These are phyloP conservation scores for Tetragnatha montana DNA, from an alignment of 2,888 invertebrate genomes.

Conservation along the genomic window DNA sequence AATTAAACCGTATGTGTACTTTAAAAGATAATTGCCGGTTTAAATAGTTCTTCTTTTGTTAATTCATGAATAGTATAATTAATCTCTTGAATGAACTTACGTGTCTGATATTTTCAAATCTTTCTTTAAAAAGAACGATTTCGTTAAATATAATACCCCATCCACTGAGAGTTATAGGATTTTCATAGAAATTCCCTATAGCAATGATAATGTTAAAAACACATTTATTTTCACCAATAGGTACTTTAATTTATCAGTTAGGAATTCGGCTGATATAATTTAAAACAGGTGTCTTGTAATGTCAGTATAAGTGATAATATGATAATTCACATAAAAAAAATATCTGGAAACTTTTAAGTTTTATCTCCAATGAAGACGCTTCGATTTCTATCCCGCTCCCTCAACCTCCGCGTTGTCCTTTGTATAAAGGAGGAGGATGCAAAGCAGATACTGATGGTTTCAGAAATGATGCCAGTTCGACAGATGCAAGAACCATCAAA, in stretches of 20 bases:
- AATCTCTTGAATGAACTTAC: too few species aligned
- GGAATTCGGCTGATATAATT: neutral
- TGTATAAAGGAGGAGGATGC: constrained; percentile 43
- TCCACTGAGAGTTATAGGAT: too few species aligned
- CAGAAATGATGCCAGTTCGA: constrained; percentile 43
- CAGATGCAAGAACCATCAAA: constrained; percentile 59
- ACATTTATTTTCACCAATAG: neutral
- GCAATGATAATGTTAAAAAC: too few species aligned
- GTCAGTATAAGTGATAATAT: neutral
- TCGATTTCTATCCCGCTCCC: constrained; percentile 26
- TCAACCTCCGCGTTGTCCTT: constrained; percentile 6
- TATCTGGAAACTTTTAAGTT: neutral
- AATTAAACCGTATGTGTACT: too few species aligned
- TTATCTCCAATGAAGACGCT: neutral
- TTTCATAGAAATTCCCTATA: too few species aligned
- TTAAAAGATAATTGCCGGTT: too few species aligned
- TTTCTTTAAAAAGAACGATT: too few species aligned
- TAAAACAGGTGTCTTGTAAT: neutral
- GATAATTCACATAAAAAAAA: neutral
- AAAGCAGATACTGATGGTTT: constrained; percentile 66
- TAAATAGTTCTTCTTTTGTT: too few species aligned
- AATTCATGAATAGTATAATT: too few species aligned
- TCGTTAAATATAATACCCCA: too few species aligned
- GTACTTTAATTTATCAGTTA: too few species aligned
- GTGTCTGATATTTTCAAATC: too few species aligned